phyloP scores from a whole-genome alignment of 2,888 invertebrate species.

The Ormia ochracea region DNA sequence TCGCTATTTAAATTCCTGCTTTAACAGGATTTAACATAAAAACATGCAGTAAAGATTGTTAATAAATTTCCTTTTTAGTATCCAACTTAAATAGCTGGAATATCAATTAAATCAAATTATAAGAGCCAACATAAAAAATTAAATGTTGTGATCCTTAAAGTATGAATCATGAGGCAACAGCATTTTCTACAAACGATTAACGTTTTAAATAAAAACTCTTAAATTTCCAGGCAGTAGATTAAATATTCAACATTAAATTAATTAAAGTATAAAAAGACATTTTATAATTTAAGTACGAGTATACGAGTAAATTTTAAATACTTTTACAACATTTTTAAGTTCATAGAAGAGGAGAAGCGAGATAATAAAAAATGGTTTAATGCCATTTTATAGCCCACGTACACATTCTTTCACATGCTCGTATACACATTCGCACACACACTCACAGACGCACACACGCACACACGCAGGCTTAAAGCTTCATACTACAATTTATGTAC shows the following conservation, averaged over 20 bases:
- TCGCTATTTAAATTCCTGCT: too few species aligned
- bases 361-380: slow-evolving; percentile 1
- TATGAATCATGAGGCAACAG: neutral
- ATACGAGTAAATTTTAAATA: slow-evolving; percentile 11
- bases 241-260: slow-evolving; percentile 22
- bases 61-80: neutral
- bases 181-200: neutral
- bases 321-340: neutral
- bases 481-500: neutral
- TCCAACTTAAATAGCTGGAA: neutral
- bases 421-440: neutral
- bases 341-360: neutral
- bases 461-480: neutral
- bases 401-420: neutral
- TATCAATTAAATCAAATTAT: neutral
- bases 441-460: neutral
- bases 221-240: slow-evolving; percentile 2
- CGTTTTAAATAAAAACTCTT: neutral
- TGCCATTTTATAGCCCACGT: neutral
- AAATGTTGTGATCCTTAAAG: neutral
- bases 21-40: neutral
- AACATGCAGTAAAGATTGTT: neutral
- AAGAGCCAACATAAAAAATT: neutral
- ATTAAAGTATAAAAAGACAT: slow-evolving; percentile 10
- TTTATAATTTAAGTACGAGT: neutral